phyloP scores from a whole-genome alignment of 2,797 vertebrate genomes.

The Kryptolebias ocellatus region DNA sequence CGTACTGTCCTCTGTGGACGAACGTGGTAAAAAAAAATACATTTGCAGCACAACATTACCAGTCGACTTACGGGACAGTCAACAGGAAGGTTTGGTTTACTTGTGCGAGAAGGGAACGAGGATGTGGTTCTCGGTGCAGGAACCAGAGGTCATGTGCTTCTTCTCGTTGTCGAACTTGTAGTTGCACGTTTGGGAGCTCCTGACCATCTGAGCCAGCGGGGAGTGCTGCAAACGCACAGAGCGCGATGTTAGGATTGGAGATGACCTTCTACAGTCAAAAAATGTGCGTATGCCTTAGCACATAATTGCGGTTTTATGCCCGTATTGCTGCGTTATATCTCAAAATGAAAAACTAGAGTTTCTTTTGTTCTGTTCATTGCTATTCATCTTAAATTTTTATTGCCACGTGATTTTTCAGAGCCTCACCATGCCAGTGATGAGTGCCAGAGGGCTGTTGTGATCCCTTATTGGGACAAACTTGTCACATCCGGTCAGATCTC shows the following conservation, averaged over 20 bases:
- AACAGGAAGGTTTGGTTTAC: conserved; percentile 73
- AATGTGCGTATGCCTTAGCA: background rate
- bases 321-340: background rate
- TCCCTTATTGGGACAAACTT: conserved; percentile 86
- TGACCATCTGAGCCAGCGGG: conserved; percentile 85
- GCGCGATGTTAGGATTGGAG: background rate
- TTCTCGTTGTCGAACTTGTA: conserved; percentile 89
- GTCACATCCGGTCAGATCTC: conserved; percentile 89
- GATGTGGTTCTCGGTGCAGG: conserved; percentile 91
- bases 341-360: background rate
- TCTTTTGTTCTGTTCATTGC: no score
- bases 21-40: background rate
- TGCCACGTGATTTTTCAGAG: background rate
- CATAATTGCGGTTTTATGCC: background rate
- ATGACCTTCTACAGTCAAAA: background rate
- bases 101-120: conserved; percentile 89
- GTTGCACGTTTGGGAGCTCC: conserved; percentile 90
- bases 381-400: background rate
- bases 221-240: conserved; percentile 74
- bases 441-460: conserved; percentile 88
- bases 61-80: background rate
- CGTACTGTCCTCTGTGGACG: conserved; percentile 82
- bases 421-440: conserved; percentile 90
- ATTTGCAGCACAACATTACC: background rate
- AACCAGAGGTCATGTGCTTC: conserved; percentile 87